Percentiles rank a stretch among this genome's conserved stretches.
phyloP scores from a whole-genome alignment of 2,113 vertebrate genomes.

The western clawed frog (Xenopus tropicalis) region UCB_Xtro_10.0 CM004445.2:67610501-67611000 shows the following conservation, averaged over 20 bases:
- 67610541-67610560: conserved; percentile 67
- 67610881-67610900: conserved; percentile 34
- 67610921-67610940: too few relatives aligned
- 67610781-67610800: background rate
- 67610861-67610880: conserved; percentile 56
- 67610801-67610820: conserved; percentile 47
- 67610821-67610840: conserved; percentile 73
- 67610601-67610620: background rate
- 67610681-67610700: background rate
- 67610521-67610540: conserved; percentile 76
- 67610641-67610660: background rate
- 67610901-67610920: too few relatives aligned
- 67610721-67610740: background rate
- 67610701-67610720: background rate
- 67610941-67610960: too few relatives aligned
- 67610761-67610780: conserved; percentile 4
- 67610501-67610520: conserved; percentile 85
- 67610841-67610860: conserved; percentile 66
- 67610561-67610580: conserved; percentile 64
- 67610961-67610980: too few relatives aligned
- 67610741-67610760: background rate
- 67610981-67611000: too few relatives aligned
- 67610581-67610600: conserved; percentile 42
- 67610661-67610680: background rate
- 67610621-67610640: background rate